Base-by-base conservation (phyloP, 2,113 vertebrate genomes). In the Austrofundulus limnaeus region DNA sequence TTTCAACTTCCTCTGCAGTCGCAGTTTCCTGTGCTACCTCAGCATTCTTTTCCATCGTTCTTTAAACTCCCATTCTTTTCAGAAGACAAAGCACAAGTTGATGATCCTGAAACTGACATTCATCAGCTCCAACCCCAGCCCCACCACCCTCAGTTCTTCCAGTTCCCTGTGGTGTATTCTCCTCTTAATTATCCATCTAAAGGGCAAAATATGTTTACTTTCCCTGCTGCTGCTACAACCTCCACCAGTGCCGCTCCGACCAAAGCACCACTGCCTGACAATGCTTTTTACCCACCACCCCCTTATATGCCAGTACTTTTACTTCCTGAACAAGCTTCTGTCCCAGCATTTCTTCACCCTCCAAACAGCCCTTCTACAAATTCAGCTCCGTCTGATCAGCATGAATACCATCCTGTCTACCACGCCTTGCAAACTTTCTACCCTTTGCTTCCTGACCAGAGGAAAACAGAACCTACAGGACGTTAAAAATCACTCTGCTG, bases 261-360 rank as follows among this genome's bases (percentile, higher is more conserved):
- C 14, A 15, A 6, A 2, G 39, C 47, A 10, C 23, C 51, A 48
- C 28, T 20, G 10, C 20, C 11, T 48, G 42, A 19, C 55, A 51
- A 42, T 50, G 24, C 20, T 20, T 62, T 72, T 64, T 60, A 75
- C 48, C 31, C 62, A 31, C 63, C 60, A 71, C 66, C 71, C 65
- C 70, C 55, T 61, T 51, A 47, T n/a, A 60, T 68, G 46, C 52
- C 47, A 39, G 1, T 45, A 4, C 55, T 73, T 54, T 28, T 57
- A 4, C 16, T 47, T 59, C 43, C 34, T 51, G 38, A 61, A 3
- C 43, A 65, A 28, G 41, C 57, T 63, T 23, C 50, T 19, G 45
- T 61, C 39, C 71, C 51, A 24, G 51, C 20, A 57, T 76, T 74
- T 80, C 52, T 61, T 54, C 46, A 72, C 75, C 28, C 42, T 72